These are phyloP conservation scores for Pyrrhura leucotis DNA, from an alignment of 2,797 vertebrate species.

Conservation along the genomic window DNA sequence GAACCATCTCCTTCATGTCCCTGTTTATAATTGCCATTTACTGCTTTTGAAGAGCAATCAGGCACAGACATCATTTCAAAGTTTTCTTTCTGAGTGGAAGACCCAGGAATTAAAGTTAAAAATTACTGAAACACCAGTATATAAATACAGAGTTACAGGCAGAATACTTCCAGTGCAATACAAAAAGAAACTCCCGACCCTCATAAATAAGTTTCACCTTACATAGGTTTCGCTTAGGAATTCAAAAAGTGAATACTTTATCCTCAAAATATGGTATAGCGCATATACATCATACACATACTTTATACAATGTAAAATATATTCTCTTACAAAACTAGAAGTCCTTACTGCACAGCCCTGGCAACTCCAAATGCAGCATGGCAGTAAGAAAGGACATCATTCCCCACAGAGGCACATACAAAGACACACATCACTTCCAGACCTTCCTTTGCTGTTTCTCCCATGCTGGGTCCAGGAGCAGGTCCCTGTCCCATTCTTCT, in stretches of 20 bases:
- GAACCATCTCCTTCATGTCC: not conserved
- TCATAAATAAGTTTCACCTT: not conserved
- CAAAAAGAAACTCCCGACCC: not conserved
- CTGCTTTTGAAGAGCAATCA: not conserved
- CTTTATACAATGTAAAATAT: not conserved
- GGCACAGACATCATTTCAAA: not conserved
- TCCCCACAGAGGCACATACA: not conserved
- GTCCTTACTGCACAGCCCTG: not conserved
- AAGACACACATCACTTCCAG: constrained; percentile 17
- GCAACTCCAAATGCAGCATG: not conserved
- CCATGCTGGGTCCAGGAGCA: constrained; percentile 97
- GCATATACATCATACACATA: not conserved
- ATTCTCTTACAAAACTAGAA: not conserved
- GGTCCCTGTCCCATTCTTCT: constrained; percentile 98
- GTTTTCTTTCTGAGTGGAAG: not conserved
- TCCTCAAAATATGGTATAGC: not conserved
- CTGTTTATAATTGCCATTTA: not conserved
- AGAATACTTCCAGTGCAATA: not conserved
- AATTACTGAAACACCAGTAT: not conserved
- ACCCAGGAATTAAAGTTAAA: not conserved
- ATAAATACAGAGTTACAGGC: not conserved
- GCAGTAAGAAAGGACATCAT: not conserved
- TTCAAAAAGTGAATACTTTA: not conserved
- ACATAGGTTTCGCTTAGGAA: not conserved
- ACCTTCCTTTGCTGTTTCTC: constrained; percentile 99